phyloP scores from a whole-genome alignment of 2,888 invertebrate genomes.

The Machimus rusticus region DNA sequence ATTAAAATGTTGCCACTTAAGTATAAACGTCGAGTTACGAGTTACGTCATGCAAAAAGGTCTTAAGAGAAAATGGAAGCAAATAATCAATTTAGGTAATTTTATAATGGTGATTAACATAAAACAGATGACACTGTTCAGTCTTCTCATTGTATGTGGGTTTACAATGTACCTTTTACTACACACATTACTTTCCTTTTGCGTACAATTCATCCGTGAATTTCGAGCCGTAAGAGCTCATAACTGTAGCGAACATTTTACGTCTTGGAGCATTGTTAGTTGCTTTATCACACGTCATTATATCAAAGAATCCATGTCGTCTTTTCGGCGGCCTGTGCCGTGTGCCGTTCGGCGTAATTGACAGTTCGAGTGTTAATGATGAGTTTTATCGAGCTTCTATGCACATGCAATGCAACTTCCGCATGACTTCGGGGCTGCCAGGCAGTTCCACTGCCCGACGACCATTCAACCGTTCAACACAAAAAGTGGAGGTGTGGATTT shows the following conservation, averaged over 20 bases:
- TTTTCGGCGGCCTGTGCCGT: background rate
- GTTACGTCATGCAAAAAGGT: no score
- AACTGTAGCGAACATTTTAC: background rate
- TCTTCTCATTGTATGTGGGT: background rate
- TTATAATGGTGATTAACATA: background rate
- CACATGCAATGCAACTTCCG: constrained; percentile 9
- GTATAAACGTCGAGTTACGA: no score
- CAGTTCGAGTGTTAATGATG: constrained; percentile 14
- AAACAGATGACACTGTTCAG: background rate
- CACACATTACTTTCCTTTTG: background rate
- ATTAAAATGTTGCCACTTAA: no score
- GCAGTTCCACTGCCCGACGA: background rate
- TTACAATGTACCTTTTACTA: background rate
- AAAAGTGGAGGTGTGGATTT: background rate
- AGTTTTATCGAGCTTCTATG: constrained; percentile 8
- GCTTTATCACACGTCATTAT: constrained; percentile 12
- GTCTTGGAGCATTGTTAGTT: background rate
- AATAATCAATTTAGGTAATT: no score
- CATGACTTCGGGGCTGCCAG: background rate
- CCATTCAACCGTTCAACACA: background rate
- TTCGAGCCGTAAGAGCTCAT: background rate
- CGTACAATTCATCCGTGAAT: background rate
- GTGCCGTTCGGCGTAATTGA: background rate
- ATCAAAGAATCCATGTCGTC: background rate
- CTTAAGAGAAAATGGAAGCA: no score